Evolutionary conservation across 2,113 vertebrate species (phyloP).

Genomic region (Tupaia tana): DNA sequence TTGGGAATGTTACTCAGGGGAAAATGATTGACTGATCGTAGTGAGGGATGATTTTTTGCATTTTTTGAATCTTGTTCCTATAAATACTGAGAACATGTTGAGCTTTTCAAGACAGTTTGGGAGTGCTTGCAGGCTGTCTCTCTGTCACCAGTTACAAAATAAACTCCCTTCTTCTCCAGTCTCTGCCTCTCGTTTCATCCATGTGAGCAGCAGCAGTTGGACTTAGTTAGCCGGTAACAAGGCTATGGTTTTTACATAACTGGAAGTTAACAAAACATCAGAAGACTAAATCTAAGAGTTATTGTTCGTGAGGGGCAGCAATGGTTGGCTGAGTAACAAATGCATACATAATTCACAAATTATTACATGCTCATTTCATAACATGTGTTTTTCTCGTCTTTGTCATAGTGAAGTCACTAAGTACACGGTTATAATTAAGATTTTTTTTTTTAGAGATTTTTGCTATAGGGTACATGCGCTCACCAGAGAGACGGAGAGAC

Average conservation of each 20-base stretch:
- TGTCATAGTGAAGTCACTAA: constrained; percentile 31
- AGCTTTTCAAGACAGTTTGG: too few relatives aligned
- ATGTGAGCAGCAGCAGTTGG: too few relatives aligned
- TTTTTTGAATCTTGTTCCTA: too few relatives aligned
- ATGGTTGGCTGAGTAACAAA: not conserved
- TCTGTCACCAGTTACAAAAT: too few relatives aligned
- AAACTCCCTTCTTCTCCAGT: not conserved
- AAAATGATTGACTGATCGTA: too few relatives aligned
- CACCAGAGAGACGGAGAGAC: too few relatives aligned
- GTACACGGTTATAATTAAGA: not conserved
- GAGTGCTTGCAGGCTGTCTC: too few relatives aligned
- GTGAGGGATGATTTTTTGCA: too few relatives aligned
- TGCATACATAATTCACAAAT: not conserved
- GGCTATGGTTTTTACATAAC: not conserved
- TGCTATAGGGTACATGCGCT: too few relatives aligned
- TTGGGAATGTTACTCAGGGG: too few relatives aligned
- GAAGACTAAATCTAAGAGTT: constrained; percentile 1
- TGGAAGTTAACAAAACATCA: not conserved
- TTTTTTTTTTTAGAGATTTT: not conserved
- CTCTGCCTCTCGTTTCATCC: not conserved
- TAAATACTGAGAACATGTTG: too few relatives aligned
- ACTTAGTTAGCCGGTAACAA: not conserved
- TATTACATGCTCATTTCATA: not conserved
- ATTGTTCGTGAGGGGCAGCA: not conserved
- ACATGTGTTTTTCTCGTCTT: constrained; percentile 44